Percentiles rank a stretch among this genome's conserved stretches.
phyloP scores from a whole-genome alignment of 2,888 invertebrate genomes.

The Koerneria pararmatus region DNA sequence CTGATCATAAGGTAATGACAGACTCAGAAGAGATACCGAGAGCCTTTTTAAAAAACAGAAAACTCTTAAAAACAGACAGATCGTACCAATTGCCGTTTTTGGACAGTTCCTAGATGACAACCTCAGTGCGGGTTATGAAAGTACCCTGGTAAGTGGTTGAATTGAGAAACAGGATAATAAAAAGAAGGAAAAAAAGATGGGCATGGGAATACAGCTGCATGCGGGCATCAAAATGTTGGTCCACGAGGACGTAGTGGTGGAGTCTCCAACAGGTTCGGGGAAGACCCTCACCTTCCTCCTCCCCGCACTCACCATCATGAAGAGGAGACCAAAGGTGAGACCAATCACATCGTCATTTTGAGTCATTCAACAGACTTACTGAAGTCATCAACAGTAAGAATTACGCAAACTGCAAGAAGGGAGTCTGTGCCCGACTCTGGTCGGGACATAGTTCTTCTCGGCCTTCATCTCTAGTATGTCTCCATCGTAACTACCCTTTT shows the following conservation, averaged over 20 bases:
- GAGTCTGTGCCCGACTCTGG: too few species aligned
- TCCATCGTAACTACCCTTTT: too few species aligned
- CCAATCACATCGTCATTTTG: not conserved
- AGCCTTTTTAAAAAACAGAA: too few species aligned
- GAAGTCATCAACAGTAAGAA: not conserved
- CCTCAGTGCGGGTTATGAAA: not conserved
- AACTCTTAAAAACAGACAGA: too few species aligned
- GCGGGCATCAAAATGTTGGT: slow-evolving; percentile 64
- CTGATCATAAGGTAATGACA: too few species aligned
- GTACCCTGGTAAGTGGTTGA: too few species aligned
- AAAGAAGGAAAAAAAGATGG: not conserved
- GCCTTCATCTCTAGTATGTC: too few species aligned
- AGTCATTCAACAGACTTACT: not conserved
- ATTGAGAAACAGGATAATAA: not conserved
- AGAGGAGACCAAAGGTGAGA: slow-evolving; percentile 54
- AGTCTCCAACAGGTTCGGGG: slow-evolving; percentile 97
- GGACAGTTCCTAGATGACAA: not conserved
- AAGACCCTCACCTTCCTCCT: slow-evolving; percentile 93
- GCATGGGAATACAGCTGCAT: slow-evolving; percentile 28
- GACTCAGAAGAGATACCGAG: too few species aligned
- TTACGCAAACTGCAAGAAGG: not conserved
- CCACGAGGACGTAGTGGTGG: slow-evolving; percentile 93
- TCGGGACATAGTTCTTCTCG: too few species aligned
- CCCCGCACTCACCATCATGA: slow-evolving; percentile 78
- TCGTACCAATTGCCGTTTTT: too few species aligned